phyloP scores from a whole-genome alignment of 1,140 invertebrate genomes.

The Drosophila dunni region DNA sequence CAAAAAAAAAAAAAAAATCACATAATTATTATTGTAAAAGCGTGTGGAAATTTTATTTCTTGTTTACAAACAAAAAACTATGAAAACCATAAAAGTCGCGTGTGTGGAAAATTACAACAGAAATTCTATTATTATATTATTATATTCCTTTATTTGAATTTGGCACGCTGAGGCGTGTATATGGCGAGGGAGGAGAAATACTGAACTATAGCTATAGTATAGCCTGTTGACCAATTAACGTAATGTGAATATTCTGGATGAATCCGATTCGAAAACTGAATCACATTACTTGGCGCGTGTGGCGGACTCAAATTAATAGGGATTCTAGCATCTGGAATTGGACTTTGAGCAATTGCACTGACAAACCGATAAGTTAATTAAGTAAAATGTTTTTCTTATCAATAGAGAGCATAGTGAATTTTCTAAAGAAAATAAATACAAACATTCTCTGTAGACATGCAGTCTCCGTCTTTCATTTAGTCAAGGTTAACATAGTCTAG shows the following conservation, averaged over 20 bases:
- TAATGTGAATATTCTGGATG: conserved; percentile 22
- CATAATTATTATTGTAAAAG: conserved; percentile 33
- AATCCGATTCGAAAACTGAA: conserved; percentile 37
- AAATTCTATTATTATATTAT: conserved; percentile 27
- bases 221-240: conserved; percentile 25
- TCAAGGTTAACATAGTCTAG: conserved; percentile 7
- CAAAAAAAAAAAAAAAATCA: conserved; percentile 18
- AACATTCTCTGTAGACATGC: conserved; percentile 23
- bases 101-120: conserved; percentile 69
- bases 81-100: conserved; percentile 33
- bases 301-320: conserved; percentile 22
- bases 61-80: conserved; percentile 42
- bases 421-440: conserved; percentile 6
- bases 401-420: conserved; percentile 16
- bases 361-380: conserved; percentile 41
- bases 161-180: conserved; percentile 62
- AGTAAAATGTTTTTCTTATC: conserved; percentile 23
- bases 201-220: background rate
- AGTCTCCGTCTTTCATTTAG: conserved; percentile 11
- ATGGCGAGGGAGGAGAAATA: background rate
- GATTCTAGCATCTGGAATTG: conserved; percentile 1
- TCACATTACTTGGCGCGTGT: conserved; percentile 32
- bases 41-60: conserved; percentile 58
- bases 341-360: conserved; percentile 35
- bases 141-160: conserved; percentile 40